These are phyloP conservation scores for Coccyzus lansbergi DNA, from an alignment of 2,797 vertebrate species.

Conservation along the genomic window DNA sequence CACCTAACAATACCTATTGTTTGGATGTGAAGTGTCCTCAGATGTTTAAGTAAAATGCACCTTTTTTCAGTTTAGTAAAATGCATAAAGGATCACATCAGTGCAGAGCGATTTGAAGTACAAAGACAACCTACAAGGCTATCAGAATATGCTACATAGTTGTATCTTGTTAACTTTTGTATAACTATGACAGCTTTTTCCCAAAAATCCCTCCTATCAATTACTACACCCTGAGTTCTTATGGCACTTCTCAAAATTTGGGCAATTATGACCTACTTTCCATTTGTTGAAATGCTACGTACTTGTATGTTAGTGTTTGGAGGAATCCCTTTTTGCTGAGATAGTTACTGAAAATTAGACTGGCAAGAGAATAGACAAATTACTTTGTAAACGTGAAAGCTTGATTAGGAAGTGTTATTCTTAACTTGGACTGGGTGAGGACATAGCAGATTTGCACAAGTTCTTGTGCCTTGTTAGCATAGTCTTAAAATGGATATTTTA, in stretches of 20 bases:
- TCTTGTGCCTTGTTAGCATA: conserved; percentile 70
- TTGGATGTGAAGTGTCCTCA: background rate
- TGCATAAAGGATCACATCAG: background rate
- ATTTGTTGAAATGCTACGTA: background rate
- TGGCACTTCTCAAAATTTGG: background rate
- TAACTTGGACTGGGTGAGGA: conserved; percentile 29
- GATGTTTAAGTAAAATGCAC: background rate
- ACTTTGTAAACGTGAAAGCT: background rate
- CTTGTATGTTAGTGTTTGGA: background rate
- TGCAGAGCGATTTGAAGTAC: background rate
- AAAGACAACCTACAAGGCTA: background rate
- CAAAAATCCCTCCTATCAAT: background rate
- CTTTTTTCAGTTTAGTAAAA: background rate
- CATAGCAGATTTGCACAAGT: conserved; percentile 63
- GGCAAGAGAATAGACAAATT: background rate
- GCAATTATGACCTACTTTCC: background rate
- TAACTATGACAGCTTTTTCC: background rate
- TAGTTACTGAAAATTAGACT: background rate
- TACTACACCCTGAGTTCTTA: background rate
- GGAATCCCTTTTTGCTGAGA: background rate
- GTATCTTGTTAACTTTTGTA: background rate
- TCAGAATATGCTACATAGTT: background rate
- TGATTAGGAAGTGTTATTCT: background rate
- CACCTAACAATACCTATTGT: background rate
- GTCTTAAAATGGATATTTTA: conserved; percentile 26